phyloP scores from a whole-genome alignment of 2,888 invertebrate species.

The Nomada lathburiana region DNA sequence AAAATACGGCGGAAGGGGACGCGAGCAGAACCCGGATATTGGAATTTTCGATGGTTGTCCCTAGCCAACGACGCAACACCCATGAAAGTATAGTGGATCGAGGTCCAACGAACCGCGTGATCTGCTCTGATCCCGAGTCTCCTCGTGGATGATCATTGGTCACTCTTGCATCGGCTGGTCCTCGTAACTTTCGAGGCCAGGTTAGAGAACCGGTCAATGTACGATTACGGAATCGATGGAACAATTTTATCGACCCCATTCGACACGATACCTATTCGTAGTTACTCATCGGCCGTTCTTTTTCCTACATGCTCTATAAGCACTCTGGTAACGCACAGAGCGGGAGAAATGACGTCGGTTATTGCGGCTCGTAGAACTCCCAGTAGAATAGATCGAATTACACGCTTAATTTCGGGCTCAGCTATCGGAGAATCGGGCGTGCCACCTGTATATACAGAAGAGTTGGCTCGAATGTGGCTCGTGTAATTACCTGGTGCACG shows the following conservation, averaged over 20 bases:
- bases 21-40: conserved; percentile 57
- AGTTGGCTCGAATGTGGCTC: conserved; percentile 6
- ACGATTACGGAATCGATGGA: conserved; percentile 25
- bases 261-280: neutral
- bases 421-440: conserved; percentile 6
- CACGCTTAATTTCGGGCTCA: conserved; percentile 46
- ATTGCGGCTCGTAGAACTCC: conserved; percentile 33
- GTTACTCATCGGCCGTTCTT: neutral
- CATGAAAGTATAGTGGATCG: conserved; percentile 56
- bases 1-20: conserved; percentile 21
- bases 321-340: neutral
- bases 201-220: neutral
- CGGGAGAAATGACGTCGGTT: conserved; percentile 16
- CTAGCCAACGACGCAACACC: conserved; percentile 26
- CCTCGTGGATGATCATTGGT: conserved; percentile 4
- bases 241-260: conserved; percentile 17
- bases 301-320: neutral
- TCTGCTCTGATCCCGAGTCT: conserved; percentile 26
- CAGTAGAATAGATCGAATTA: conserved; percentile 48
- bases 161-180: neutral
- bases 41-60: conserved; percentile 62
- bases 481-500: conserved; percentile 15
- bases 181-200: too few species aligned
- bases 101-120: conserved; percentile 55
- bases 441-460: neutral